Percentiles rank a stretch among this genome's conserved stretches.
phyloP scores from a whole-genome alignment of 2,113 vertebrate species.

The Physeter macrocephalus region DNA sequence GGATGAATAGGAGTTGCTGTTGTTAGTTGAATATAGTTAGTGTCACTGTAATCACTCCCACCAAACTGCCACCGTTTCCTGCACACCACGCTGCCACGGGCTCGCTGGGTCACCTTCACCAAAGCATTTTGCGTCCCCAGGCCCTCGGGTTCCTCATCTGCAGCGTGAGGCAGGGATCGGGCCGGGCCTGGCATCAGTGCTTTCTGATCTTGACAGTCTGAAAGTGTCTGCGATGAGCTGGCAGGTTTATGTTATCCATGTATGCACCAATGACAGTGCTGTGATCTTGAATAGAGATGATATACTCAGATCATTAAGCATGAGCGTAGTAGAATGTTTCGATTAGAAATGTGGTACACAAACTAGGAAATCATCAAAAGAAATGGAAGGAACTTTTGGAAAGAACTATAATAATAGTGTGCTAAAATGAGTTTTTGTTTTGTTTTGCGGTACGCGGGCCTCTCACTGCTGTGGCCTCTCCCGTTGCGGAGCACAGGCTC shows the following conservation, averaged over 20 bases:
- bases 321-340: not conserved
- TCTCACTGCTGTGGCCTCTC: too few relatives aligned
- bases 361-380: not conserved
- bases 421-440: not conserved
- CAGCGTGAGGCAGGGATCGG: fast-evolving
- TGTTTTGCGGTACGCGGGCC: too few relatives aligned
- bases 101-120: not conserved
- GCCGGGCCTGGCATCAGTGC: not conserved
- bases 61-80: not conserved
- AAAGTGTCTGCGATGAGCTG: not conserved
- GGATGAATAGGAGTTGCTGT: not conserved
- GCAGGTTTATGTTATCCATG: fast-evolving
- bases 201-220: not conserved
- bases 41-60: not conserved
- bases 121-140: not conserved
- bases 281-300: not conserved
- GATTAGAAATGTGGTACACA: not conserved
- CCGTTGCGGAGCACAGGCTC: too few relatives aligned
- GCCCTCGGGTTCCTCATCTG: not conserved
- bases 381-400: not conserved
- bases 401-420: not conserved
- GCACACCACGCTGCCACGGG: not conserved
- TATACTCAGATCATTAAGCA: not conserved
- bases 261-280: not conserved
- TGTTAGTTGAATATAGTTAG: not conserved